Conservation (phyloP, 2,797 vertebrate genomes). For the Cynodonichthys magdalenae region DNA sequence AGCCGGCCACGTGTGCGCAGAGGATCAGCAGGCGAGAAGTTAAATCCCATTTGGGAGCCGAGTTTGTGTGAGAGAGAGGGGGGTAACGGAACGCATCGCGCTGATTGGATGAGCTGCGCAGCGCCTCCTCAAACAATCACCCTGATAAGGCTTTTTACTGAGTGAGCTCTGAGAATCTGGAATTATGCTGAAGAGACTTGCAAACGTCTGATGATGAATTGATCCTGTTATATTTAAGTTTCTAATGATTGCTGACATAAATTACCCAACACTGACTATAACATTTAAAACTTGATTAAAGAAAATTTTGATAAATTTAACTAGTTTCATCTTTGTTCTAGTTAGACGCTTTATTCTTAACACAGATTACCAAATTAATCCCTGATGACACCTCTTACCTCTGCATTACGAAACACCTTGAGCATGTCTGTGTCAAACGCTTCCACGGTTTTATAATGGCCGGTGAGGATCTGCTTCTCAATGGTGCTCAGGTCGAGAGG, state of each 20-base stretch:
- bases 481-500: conserved; percentile 94
- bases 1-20: conserved; percentile 20
- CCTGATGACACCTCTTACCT: conserved; percentile 83
- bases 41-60: conserved; percentile 38
- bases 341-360: too few species aligned
- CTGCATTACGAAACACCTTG: conserved; percentile 95
- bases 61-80: conserved; percentile 32
- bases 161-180: conserved; percentile 14
- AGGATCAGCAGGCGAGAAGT: conserved; percentile 39
- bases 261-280: background rate
- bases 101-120: conserved; percentile 30
- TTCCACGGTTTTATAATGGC: conserved; percentile 95
- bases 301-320: too few species aligned
- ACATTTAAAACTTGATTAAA: too few species aligned
- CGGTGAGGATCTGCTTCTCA: conserved; percentile 95
- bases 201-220: conserved; percentile 3
- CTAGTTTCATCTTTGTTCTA: too few species aligned
- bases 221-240: background rate
- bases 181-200: background rate
- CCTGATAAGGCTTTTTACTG: conserved; percentile 38
- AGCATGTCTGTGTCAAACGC: conserved; percentile 97
- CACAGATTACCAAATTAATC: conserved; percentile 1
- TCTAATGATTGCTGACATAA: too few species aligned
- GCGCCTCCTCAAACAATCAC: conserved; percentile 30
- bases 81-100: conserved; percentile 13